Base-by-base conservation (phyloP, 2,113 vertebrate species). In the Syngnathus floridae region DNA sequence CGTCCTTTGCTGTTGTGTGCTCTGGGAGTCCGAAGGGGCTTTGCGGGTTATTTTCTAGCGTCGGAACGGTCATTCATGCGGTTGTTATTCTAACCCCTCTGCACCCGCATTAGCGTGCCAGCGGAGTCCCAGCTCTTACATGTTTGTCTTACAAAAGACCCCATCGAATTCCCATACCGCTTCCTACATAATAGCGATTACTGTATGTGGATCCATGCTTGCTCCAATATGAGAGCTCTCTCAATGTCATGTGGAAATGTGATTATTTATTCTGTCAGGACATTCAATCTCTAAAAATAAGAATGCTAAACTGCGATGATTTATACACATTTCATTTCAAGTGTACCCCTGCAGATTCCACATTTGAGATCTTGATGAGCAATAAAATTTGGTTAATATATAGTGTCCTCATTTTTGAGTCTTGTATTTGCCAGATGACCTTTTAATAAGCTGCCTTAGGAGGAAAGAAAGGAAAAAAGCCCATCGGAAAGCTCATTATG, bases 51-150 rank as follows among this genome's bases (percentile, higher is more conserved):
- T 80, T 81, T 76, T 78, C 62, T 71, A 0, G 64, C 55, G 69
- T 70, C 66, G 40, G 0, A 68, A 66, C 3, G 13, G 1, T 49
- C 75, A 65, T 84, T 76, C 51, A 59, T 45, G 54, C 2, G 9
- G 6, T 65, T 88, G 86, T 88, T 87, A 70, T 75, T 83, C 85
- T 86, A 86, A 86, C 77, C 78, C 66, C 74, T 78, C 26, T 76
- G 75, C 73, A 79, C 67, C 75, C 48, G 60, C 68, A 80, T 80
- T 79, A 46, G 65, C 60, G 62, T n/a, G 19, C 64, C 75, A 49
- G 54, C 58, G 51, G 62, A 35, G 66, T 67, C 26, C 69, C 2
- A 62, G 71, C 56, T 71, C 35, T 13, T 19, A 64, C 45, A n/a
- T 84, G 82, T 83, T 81, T 82, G 67, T 76, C 68, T 75, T 74